A percentile compares a stretch with the other conserved stretches of the same genome.
Conservation (phyloP, 2,888 invertebrate genomes). For the Amblyteles armatorius region DNA sequence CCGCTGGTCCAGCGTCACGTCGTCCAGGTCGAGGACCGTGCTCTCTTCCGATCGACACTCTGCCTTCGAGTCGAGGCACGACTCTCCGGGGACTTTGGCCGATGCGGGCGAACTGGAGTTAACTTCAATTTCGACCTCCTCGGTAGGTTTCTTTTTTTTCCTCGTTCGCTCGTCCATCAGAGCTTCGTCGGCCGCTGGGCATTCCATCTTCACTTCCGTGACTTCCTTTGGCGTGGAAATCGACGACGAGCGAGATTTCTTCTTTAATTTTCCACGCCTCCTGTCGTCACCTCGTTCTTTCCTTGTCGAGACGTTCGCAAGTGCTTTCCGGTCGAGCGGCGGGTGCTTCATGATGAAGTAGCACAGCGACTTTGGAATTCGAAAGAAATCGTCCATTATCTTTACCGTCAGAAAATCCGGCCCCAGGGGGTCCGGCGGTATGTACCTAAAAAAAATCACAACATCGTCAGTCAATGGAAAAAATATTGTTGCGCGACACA, state of each 20-base stretch:
- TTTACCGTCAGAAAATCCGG: constrained; percentile 49
- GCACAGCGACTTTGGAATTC: constrained; percentile 49
- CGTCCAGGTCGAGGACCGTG: not conserved
- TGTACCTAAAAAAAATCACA: constrained; percentile 51
- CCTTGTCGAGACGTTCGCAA: not conserved
- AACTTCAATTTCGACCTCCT: not conserved
- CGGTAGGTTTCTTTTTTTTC: not conserved
- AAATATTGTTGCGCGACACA: not conserved
- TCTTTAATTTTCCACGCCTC: constrained; percentile 5
- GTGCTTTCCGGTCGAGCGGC: not conserved
- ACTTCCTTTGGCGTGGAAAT: constrained; percentile 15
- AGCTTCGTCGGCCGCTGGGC: not conserved
- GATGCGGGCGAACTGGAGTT: not conserved
- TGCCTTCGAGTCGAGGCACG: not conserved
- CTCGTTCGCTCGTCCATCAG: not conserved
- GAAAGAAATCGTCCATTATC: constrained; percentile 56
- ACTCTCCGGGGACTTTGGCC: not conserved
- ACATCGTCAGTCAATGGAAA: constrained; percentile 34
- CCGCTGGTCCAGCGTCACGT: not conserved
- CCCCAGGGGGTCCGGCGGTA: constrained; percentile 14
- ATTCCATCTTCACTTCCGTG: not conserved
- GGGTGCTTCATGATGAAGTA: constrained; percentile 39
- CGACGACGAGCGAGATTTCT: not conserved
- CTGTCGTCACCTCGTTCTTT: not conserved
- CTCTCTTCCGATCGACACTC: not conserved